Evolutionary conservation across 1,140 invertebrate genomes (phyloP), one percentile per base, ranked within the genome.

Genomic region (Homarus americanus): DNA sequence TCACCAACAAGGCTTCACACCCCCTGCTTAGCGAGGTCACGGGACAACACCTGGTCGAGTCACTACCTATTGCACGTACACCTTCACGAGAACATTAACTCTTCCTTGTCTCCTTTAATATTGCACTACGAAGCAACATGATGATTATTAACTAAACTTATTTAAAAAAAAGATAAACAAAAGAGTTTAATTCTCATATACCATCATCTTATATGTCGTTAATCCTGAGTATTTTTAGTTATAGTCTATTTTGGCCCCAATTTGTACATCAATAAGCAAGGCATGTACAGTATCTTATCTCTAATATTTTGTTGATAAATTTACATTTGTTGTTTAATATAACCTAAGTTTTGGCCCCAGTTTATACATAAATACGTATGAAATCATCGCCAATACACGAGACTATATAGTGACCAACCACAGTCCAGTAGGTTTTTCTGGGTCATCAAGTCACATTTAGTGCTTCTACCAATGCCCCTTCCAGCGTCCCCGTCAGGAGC

Each of bases 401-500:
- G 9, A 49, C 7, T 49, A 49, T 15, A 49, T 58, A 15, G 20
- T 20, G 53, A 58, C 1, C 20, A 20, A 1, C 12, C 53, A 20
- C 24, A 1, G 53, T 20, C 53, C 4, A 58, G 36, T 9, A 2
- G 40, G 73, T 17, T 24, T 38, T 28, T 28, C 17, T 44, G 82
- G 36, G n/a, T 28, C 38, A 84, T 84, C 72, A 78, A 12, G 84
- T 63, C 17, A 40, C 73, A 7, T 72, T 79, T 24, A 87, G 41
- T 3, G 73, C 3, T 40, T 73, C 86, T 24, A 78, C 3, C 58
- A 88, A 15, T n/a, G 78, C 1, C 53, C 58, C 38, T 20, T 76
- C 28, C 58, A 88, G 78, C 76, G 28, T 24, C 53, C 78, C 86
- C 40, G 34, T 24, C 86, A 88, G 58, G 49, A 87, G 75, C 12